A percentile compares a stretch with the other conserved stretches of the same genome.
Conservation (phyloP, 2,888 invertebrate genomes). For the Clistopyga incitator region DNA sequence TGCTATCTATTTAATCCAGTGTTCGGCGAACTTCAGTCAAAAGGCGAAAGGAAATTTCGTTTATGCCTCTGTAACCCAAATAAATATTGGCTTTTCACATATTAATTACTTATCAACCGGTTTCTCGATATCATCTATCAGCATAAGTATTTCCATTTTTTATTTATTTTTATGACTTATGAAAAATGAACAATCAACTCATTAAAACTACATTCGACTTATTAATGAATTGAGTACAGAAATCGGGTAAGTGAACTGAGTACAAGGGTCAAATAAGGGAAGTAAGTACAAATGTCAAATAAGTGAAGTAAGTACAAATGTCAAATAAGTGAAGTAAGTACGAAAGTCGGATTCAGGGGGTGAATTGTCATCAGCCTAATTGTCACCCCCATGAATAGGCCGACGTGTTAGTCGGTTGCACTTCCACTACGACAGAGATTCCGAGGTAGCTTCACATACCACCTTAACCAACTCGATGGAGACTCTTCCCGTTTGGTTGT, state of each 20-base stretch:
- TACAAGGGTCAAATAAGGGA: too few relatives aligned
- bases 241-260: too few relatives aligned
- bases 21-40: too few relatives aligned
- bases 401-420: background rate
- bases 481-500: conserved; percentile 21
- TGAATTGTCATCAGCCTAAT: background rate
- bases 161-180: too few relatives aligned
- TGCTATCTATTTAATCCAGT: background rate
- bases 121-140: too few relatives aligned
- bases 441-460: background rate
- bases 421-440: conserved; percentile 11
- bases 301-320: background rate
- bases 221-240: too few relatives aligned
- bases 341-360: background rate
- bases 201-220: too few relatives aligned
- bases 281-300: background rate
- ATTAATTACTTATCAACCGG: too few relatives aligned
- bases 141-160: too few relatives aligned
- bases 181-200: too few relatives aligned
- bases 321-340: background rate
- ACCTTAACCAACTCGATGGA: conserved; percentile 49
- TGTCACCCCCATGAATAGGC: background rate
- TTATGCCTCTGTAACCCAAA: too few relatives aligned
- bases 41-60: background rate
- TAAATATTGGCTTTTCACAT: too few relatives aligned